Conservation (phyloP, 2,113 vertebrate species). For the Nematolebias whitei region DNA sequence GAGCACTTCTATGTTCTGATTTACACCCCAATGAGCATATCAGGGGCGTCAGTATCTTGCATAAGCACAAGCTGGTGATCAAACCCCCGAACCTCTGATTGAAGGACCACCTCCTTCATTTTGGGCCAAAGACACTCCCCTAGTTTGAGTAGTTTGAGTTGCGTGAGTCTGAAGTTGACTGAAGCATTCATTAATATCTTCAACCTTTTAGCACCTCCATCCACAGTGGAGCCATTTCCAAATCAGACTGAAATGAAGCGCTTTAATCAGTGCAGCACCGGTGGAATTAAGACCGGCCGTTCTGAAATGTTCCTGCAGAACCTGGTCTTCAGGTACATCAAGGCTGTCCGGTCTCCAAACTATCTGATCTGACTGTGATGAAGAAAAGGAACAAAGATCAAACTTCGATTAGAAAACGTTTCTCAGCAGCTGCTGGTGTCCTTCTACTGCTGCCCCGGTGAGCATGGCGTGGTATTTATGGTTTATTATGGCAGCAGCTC, state of each 20-base stretch:
- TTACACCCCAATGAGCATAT: no score
- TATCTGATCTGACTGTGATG: neutral
- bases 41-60: no score
- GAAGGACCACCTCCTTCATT: no score
- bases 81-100: no score
- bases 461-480: neutral
- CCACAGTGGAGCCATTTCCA: neutral
- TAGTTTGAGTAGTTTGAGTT: no score
- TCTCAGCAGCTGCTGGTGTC: constrained; percentile 4
- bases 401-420: neutral
- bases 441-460: neutral
- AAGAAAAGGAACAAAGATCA: neutral
- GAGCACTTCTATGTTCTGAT: no score
- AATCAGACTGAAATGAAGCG: neutral
- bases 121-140: no score
- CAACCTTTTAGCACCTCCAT: neutral
- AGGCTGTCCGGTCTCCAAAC: neutral
- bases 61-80: no score
- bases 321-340: neutral
- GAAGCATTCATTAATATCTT: no score
- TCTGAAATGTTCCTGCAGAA: neutral
- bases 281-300: neutral
- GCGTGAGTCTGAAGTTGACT: no score
- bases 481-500: neutral
- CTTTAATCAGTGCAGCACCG: neutral